Evolutionary conservation across 2,797 vertebrate species (phyloP), one percentile per base, ranked within the genome.

Genomic region (Mormyrops attenuatus): DNA sequence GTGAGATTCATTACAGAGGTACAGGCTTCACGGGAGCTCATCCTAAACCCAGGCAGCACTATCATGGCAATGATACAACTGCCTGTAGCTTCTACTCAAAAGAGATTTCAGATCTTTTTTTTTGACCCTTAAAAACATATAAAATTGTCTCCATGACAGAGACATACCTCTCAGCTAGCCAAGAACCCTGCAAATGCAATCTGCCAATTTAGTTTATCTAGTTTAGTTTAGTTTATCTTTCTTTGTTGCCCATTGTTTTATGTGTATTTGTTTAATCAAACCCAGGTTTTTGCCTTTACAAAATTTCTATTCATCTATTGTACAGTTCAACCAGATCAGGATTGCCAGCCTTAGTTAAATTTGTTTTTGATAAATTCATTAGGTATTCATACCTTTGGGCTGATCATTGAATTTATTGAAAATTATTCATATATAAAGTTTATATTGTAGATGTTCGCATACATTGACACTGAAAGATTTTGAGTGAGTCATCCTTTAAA

Each of bases 1-100:
- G 90, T 85, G 95, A 95, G 96, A 94, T 95, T 96, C 93, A 96
- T 96, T 96, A 96, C 91, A 80, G 92, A 95, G 94, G 95, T 92
- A 93, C 91, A 7, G 89, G 94, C 93, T 93, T 92, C 93, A 92
- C 92, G 94, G 92, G 91, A 82, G 93, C 93, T 92, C 92, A 93
- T 92, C 92, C 93, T 93, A 93, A 95, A 95, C 93, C 93, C 91
- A 89, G 91, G 91, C 90, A 94, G 94, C 93, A 93, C 95, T 94
- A 95, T 95, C 93, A 93, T 89, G 92, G 93, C 93, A 77, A 95
- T 95, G 93, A 95, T 95, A 93, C 93, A 92, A 92, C 92, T 90
- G 92, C 92, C 92, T 94, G 93, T 93, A 91, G 93, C 93, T 94
- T 93, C 93, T 91, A 91, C 93, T 95, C 94, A 93, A 93, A 94